phyloP scores from a whole-genome alignment of 1,140 invertebrate genomes.

The Amyelois transitella region DNA sequence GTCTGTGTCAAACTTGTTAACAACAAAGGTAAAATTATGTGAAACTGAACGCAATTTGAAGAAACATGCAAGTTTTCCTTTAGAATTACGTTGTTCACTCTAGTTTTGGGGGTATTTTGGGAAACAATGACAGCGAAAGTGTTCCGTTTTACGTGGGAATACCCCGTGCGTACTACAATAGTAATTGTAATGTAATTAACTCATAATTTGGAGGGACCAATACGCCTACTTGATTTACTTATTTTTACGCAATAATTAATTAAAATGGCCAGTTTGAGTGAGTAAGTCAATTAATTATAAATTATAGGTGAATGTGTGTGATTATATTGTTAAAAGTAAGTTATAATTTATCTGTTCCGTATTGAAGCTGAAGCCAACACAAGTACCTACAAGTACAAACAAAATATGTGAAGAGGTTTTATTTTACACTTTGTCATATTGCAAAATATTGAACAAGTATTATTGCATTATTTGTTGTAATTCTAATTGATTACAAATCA shows the following conservation, averaged over 20 bases:
- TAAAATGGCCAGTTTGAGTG: no score
- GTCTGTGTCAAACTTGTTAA: no score
- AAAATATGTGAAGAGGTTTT: no score
- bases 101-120: neutral
- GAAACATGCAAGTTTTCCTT: neutral
- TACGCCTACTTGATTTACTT: neutral
- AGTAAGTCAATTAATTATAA: no score
- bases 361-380: no score
- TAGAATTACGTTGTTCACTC: neutral
- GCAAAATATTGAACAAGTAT: neutral
- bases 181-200: neutral
- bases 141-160: slow-evolving; percentile 5
- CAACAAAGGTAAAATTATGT: no score
- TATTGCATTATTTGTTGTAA: neutral
- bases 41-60: neutral
- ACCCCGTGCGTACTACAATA: neutral
- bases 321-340: no score
- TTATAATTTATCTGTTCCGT: no score
- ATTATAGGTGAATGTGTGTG: no score
- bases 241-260: no score
- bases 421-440: neutral
- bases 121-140: slow-evolving; percentile 7
- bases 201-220: neutral
- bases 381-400: no score
- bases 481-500: neutral